phyloP scores from a whole-genome alignment of 2,888 invertebrate species.

The Pristionchus mayeri region DNA sequence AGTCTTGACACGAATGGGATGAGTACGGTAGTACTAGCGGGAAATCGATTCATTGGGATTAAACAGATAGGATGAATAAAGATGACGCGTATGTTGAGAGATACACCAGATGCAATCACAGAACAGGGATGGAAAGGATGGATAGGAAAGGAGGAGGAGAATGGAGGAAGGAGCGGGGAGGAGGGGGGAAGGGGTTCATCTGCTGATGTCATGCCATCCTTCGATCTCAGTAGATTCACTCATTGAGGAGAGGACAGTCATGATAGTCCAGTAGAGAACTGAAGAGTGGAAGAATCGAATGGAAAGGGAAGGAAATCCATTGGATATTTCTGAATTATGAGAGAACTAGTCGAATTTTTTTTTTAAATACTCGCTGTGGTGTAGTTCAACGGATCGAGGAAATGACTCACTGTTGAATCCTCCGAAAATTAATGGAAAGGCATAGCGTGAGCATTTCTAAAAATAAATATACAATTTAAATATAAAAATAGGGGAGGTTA shows the following conservation, averaged over 20 bases:
- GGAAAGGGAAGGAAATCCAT: not conserved
- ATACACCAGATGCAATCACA: constrained; percentile 49
- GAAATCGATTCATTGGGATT: not conserved
- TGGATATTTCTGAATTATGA: too few relatives aligned
- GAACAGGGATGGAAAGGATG: not conserved
- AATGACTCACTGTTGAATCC: constrained; percentile 69
- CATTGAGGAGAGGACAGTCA: constrained; percentile 60
- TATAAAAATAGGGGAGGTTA: too few relatives aligned
- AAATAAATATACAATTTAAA: too few relatives aligned
- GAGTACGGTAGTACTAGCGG: constrained; percentile 24
- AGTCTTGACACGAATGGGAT: constrained; percentile 21
- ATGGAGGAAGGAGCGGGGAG: not conserved
- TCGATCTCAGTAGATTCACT: constrained; percentile 56
- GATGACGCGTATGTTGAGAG: constrained; percentile 40
- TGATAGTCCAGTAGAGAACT: constrained; percentile 68
- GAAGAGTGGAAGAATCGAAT: constrained; percentile 50
- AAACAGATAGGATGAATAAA: constrained; percentile 22
- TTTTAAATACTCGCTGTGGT: too few relatives aligned
- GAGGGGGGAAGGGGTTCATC: not conserved
- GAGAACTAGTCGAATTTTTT: too few relatives aligned
- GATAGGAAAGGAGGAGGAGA: not conserved
- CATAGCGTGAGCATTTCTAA: constrained; percentile 97
- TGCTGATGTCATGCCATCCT: constrained; percentile 53
- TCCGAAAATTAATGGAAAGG: constrained; percentile 84
- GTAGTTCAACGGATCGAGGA: too few relatives aligned